A percentile compares a stretch with the other conserved stretches of the same genome.
Evolutionary conservation across 2,888 invertebrate genomes (phyloP).

Genomic region (Apodemia zela): DNA sequence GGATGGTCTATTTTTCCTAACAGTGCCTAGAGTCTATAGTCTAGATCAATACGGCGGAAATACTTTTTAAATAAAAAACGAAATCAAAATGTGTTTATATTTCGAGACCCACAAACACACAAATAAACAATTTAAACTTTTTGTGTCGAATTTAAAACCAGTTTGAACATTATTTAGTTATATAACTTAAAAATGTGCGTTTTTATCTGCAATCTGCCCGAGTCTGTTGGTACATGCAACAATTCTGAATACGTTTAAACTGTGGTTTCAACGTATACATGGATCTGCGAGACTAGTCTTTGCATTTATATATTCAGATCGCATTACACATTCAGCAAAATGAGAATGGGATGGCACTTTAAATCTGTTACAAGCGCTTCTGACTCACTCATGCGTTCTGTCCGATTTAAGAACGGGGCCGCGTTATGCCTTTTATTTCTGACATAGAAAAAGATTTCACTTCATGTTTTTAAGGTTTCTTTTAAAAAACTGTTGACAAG

Average conservation of each 20-base stretch:
- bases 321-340: constrained; percentile 24
- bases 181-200: not conserved
- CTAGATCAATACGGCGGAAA: no score
- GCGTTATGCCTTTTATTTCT: constrained; percentile 20
- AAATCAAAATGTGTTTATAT: not conserved
- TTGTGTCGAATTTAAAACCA: not conserved
- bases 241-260: constrained; percentile 9
- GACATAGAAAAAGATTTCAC: constrained; percentile 14
- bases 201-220: not conserved
- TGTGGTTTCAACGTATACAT: constrained; percentile 12
- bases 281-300: constrained; percentile 9
- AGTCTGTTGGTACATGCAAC: constrained; percentile 2
- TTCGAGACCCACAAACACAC: not conserved
- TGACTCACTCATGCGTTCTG: constrained; percentile 20
- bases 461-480: constrained; percentile 12
- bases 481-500: not conserved
- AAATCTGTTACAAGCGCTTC: constrained; percentile 24
- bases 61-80: no score
- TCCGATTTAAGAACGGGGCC: constrained; percentile 25
- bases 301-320: constrained; percentile 23
- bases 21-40: no score
- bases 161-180: not conserved
- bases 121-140: not conserved
- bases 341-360: constrained; percentile 24
- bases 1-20: no score